phyloP scores from a whole-genome alignment of 1,140 invertebrate species.

The Drosophila bocki region DNA sequence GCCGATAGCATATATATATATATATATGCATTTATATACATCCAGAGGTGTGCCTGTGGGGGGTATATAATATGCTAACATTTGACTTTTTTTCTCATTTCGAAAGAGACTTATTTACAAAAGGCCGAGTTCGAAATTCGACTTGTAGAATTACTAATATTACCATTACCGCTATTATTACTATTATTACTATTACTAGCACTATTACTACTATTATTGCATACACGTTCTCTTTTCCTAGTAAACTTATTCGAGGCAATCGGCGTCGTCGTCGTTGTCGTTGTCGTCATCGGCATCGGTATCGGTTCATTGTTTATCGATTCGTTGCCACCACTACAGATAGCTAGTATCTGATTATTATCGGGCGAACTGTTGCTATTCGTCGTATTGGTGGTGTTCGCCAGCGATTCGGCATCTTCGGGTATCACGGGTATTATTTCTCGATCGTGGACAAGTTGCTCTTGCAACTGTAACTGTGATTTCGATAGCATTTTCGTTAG shows the following conservation, averaged over 20 bases:
- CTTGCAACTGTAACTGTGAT: conserved; percentile 13
- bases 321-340: conserved; percentile 22
- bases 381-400: conserved; percentile 38
- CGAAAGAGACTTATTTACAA: conserved; percentile 81
- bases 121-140: conserved; percentile 81
- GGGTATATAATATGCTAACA: conserved; percentile 65
- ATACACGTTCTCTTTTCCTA: conserved; percentile 84
- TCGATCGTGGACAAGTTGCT: conserved; percentile 22
- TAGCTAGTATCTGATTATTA: conserved; percentile 18
- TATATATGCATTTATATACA: conserved; percentile 11
- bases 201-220: conserved; percentile 84
- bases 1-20: conserved; percentile 8
- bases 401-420: conserved; percentile 61
- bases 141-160: conserved; percentile 83
- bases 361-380: conserved; percentile 54
- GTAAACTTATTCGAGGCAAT: conserved; percentile 77
- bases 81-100: conserved; percentile 77
- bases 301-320: conserved; percentile 17
- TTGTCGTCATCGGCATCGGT: conserved; percentile 11
- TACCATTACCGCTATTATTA: conserved; percentile 69
- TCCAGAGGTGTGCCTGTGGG: conserved; percentile 1
- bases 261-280: conserved; percentile 31
- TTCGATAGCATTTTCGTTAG: conserved; percentile 23
- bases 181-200: conserved; percentile 63
- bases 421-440: conserved; percentile 58